phyloP scores from a whole-genome alignment of 1,140 invertebrate genomes.

The Augochlora pura region DNA sequence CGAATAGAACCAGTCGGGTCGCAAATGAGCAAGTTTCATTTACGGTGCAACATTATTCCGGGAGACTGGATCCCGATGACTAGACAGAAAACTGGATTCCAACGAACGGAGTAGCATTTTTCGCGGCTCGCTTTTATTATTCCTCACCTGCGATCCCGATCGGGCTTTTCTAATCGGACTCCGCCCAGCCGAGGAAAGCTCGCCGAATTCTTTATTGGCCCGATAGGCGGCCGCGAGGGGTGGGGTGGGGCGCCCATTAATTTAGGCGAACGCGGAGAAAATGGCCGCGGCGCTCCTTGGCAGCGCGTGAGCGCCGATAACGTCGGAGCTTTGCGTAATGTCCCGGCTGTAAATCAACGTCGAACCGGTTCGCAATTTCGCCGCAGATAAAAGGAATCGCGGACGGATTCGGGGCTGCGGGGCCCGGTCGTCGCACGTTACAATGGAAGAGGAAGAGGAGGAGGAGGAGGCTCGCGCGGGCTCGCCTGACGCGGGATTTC shows the following conservation, averaged over 20 bases:
- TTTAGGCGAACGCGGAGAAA: neutral
- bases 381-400: neutral
- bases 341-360: constrained; percentile 7
- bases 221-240: neutral
- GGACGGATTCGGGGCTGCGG: neutral
- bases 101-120: no score
- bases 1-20: no score
- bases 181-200: neutral
- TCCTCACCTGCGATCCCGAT: neutral
- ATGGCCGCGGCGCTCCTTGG: constrained; percentile 1
- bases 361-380: neutral
- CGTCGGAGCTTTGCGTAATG: constrained; percentile 6
- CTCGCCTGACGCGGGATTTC: no score
- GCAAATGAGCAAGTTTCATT: no score
- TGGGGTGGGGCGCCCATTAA: neutral
- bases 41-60: no score
- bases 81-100: no score
- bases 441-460: no score
- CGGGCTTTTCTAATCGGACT: neutral
- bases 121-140: neutral
- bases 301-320: neutral
- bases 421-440: neutral
- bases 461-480: no score
- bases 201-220: constrained; percentile 4
- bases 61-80: no score